phyloP scores from a whole-genome alignment of 1,140 invertebrate species.

The Rhagoletis zephyria region DNA sequence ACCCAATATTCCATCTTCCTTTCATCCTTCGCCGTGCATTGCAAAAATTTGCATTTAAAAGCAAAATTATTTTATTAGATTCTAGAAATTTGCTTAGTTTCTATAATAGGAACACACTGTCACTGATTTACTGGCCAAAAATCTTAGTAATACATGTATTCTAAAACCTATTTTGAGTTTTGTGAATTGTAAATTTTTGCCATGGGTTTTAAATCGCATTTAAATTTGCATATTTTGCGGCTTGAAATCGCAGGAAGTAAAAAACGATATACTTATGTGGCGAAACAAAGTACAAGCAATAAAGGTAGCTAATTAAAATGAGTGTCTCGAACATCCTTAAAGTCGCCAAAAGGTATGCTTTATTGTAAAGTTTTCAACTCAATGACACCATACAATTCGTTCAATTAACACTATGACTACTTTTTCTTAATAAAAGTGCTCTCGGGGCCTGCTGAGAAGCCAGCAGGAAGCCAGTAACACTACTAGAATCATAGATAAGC shows the following conservation, averaged over 20 bases:
- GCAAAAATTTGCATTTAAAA: slow-evolving; percentile 43
- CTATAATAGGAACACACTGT: not conserved
- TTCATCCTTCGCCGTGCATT: not conserved
- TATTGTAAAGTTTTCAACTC: not conserved
- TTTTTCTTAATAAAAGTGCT: too few species aligned
- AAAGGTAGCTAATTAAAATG: too few species aligned
- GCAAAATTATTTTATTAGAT: not conserved
- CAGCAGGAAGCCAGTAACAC: too few species aligned
- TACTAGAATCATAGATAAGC: too few species aligned
- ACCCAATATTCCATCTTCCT: not conserved
- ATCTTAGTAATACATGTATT: not conserved
- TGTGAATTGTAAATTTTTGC: not conserved
- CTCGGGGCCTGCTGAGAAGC: too few species aligned
- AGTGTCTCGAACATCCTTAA: too few species aligned
- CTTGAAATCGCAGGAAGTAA: not conserved
- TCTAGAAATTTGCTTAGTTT: not conserved
- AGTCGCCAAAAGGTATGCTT: not conserved
- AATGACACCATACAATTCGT: too few species aligned
- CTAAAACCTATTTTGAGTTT: not conserved
- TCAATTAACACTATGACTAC: too few species aligned
- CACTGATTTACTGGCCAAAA: not conserved
- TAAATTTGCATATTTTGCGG: not conserved
- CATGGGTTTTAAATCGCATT: slow-evolving; percentile 34
- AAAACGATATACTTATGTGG: too few species aligned
- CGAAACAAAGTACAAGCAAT: too few species aligned